Evolutionary conservation across 2,888 invertebrate species (phyloP), one percentile per base, ranked within the genome.

Genomic region (Drosophila rubida): DNA sequence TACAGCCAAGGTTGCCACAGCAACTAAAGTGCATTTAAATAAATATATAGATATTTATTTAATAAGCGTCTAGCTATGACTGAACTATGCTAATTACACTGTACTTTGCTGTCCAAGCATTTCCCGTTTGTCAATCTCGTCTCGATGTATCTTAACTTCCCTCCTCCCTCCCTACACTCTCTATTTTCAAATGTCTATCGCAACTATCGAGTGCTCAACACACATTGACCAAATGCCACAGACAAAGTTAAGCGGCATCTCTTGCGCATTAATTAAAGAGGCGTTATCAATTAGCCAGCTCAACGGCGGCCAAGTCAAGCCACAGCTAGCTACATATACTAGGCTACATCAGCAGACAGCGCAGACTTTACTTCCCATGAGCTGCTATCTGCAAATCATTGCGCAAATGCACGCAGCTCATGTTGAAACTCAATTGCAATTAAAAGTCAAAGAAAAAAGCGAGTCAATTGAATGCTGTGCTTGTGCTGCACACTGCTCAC

Each of bases 321-420:
- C 3, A 19, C 3, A 19, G 19, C 19, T 19, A 3, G 19, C 19
- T 19, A 3, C 2, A 1, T 42, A 22, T 22, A 42, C 27, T 27
- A 27, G 27, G 27, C 27, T 27, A 27, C 2, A 4, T 4, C 27
- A 27, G 41, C 19, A 19, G 19, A 14, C 19, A 41, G 37, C n/a
- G 13, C 3, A 39, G 16, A 41, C 39, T 14, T 16, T 41, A 14
- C 35, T 67, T 69, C 61, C 72, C 80, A 75, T 69, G 77, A 55
- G 5, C 59, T 62, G 45, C 66, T 80, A 84, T 75, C 81, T 78
- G 69, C 69, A 81, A 84, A 86, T 84, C 80, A 81, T 86, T 69
- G 81, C 79, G 72, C 81, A 85, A 85, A 80, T 76, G 85, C 82
- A 85, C 78, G 76, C 82, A 85, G 83, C 77, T 76, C 74, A 86